Conservation (phyloP, 1,140 invertebrate genomes). For the Coptotermes formosanus region DNA sequence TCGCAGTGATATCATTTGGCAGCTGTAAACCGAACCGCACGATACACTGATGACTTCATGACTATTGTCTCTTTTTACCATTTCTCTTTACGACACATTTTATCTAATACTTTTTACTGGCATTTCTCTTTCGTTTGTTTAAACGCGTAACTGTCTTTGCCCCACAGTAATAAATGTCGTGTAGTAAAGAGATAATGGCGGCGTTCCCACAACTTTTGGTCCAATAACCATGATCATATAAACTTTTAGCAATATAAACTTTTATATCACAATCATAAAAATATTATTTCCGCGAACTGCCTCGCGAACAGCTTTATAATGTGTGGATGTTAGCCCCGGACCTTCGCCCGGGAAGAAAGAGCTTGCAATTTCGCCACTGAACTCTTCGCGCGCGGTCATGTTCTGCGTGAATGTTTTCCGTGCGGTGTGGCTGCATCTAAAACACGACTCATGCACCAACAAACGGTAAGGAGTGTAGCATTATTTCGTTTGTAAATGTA, state of each 20-base stretch:
- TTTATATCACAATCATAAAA: not conserved
- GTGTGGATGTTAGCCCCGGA: not conserved
- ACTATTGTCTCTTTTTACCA: too few relatives aligned
- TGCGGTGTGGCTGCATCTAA: not conserved
- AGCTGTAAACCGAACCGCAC: too few relatives aligned
- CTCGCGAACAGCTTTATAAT: not conserved
- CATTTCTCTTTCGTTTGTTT: not conserved
- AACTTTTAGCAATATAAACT: conserved; percentile 16
- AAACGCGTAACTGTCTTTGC: not conserved
- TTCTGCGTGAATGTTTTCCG: not conserved
- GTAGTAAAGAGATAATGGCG: not conserved
- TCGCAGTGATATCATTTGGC: too few relatives aligned
- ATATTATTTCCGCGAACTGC: too few relatives aligned
- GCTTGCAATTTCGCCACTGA: not conserved
- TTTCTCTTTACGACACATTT: too few relatives aligned
- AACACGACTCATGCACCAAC: not conserved
- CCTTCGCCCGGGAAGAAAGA: not conserved
- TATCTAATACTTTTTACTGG: too few relatives aligned
- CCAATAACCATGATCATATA: not conserved
- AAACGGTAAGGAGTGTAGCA: not conserved
- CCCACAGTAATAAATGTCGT: not conserved
- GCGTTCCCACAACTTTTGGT: not conserved
- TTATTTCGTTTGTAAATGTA: too few relatives aligned
- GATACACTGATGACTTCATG: too few relatives aligned
- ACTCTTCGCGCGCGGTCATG: not conserved